Evolutionary conservation across 2,888 invertebrate genomes (phyloP).

Genomic region (Entomobrya multifasciata): DNA sequence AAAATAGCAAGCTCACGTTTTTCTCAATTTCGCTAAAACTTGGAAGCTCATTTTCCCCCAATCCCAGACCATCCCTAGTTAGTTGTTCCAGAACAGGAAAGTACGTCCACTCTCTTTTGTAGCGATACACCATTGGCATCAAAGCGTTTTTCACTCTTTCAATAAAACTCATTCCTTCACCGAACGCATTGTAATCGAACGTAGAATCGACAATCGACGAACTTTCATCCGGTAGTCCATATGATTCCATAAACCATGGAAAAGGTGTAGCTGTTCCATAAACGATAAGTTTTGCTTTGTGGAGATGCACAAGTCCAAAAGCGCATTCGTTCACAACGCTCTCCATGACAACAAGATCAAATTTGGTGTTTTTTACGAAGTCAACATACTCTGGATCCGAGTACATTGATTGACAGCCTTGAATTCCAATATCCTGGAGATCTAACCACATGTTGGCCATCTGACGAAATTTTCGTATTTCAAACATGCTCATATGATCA

Average conservation of each 20-base stretch:
- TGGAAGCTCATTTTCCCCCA: conserved; percentile 48
- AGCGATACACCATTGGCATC: conserved; percentile 58
- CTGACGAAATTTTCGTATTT: neutral
- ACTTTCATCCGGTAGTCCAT: conserved; percentile 70
- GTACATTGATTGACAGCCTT: conserved; percentile 50
- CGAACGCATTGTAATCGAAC: neutral
- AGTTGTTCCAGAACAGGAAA: conserved; percentile 69
- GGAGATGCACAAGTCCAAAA: conserved; percentile 65
- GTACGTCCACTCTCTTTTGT: conserved; percentile 42
- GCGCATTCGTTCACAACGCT: conserved; percentile 72
- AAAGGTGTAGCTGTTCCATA: conserved; percentile 66
- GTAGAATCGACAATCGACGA: conserved; percentile 19
- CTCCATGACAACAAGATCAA: conserved; percentile 76
- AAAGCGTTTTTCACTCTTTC: conserved; percentile 69
- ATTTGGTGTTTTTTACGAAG: conserved; percentile 66
- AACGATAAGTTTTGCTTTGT: conserved; percentile 61
- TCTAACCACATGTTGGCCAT: conserved; percentile 18
- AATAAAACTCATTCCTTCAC: conserved; percentile 50
- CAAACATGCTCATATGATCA: conserved; percentile 2
- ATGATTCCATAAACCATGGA: conserved; percentile 62
- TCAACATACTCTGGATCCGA: conserved; percentile 52
- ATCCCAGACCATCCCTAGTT: conserved; percentile 56
- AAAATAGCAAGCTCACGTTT: conserved; percentile 67
- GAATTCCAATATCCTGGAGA: conserved; percentile 17
- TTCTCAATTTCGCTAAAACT: conserved; percentile 67